phyloP scores from a whole-genome alignment of 2,888 invertebrate genomes.

The Himalopsyche anomala region DNA sequence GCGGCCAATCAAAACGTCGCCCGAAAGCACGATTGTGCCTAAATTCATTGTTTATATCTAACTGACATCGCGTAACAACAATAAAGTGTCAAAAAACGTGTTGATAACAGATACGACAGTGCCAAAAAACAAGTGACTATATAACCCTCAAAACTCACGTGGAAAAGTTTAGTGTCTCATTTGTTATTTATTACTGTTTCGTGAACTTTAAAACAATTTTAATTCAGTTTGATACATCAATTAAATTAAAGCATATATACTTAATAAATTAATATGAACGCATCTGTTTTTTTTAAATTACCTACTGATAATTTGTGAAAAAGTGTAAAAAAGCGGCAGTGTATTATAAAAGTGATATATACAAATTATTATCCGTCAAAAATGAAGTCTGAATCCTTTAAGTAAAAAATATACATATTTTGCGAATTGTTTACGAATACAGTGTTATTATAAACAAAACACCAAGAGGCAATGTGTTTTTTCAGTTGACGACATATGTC shows the following conservation, averaged over 20 bases:
- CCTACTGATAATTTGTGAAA: neutral
- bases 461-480: constrained; percentile 18
- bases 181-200: too few relatives aligned
- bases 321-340: neutral
- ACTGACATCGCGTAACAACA: constrained; percentile 35
- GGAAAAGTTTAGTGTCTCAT: constrained; percentile 21
- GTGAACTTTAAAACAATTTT: too few relatives aligned
- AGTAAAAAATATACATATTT: neutral
- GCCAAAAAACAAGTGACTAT: constrained; percentile 35
- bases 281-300: neutral
- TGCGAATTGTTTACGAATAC: neutral
- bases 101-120: neutral
- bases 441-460: neutral
- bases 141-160: constrained; percentile 15
- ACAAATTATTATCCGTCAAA: neutral
- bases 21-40: constrained; percentile 2
- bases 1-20: constrained; percentile 47
- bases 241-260: neutral
- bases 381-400: neutral
- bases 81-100: neutral
- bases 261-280: neutral
- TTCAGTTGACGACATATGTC: constrained; percentile 10
- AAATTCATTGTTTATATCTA: constrained; percentile 36
- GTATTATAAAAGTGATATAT: neutral
- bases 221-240: neutral